A percentile compares a stretch with the other conserved stretches of the same genome.
These are phyloP conservation scores for Mythimna pallens DNA, from an alignment of 2,888 invertebrate genomes.

Conservation along the genomic window DNA sequence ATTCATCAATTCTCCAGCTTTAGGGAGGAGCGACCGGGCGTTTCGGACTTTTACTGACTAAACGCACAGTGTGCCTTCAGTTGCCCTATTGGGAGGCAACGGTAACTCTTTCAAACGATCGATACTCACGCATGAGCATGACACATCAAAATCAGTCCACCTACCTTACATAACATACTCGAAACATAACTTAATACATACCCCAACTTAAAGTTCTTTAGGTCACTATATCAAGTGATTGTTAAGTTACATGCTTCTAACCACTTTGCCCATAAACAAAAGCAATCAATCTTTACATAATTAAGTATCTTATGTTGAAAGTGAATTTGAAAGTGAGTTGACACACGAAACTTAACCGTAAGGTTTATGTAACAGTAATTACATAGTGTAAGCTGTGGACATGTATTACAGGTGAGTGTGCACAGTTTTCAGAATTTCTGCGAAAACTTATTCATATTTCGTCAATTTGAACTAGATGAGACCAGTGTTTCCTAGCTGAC, in stretches of 20 bases:
- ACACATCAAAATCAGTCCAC: constrained; percentile 17
- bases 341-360: constrained; percentile 65
- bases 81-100: no score
- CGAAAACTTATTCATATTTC: background rate
- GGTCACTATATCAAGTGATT: constrained; percentile 47
- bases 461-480: no score
- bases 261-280: constrained; percentile 56
- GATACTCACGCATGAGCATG: constrained; percentile 34
- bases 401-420: constrained; percentile 10
- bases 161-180: constrained; percentile 39
- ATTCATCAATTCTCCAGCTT: no score
- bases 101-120: no score
- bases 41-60: no score
- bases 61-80: no score
- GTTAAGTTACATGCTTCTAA: constrained; percentile 30
- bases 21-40: no score
- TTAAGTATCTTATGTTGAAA: constrained; percentile 65
- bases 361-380: constrained; percentile 73
- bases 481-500: no score
- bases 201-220: constrained; percentile 17
- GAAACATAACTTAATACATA: no score
- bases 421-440: constrained; percentile 23
- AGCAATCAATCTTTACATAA: constrained; percentile 73
- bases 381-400: constrained; percentile 40
- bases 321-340: constrained; percentile 70